Conservation (phyloP, 2,113 vertebrate species). For the Camelus dromedarius region DNA sequence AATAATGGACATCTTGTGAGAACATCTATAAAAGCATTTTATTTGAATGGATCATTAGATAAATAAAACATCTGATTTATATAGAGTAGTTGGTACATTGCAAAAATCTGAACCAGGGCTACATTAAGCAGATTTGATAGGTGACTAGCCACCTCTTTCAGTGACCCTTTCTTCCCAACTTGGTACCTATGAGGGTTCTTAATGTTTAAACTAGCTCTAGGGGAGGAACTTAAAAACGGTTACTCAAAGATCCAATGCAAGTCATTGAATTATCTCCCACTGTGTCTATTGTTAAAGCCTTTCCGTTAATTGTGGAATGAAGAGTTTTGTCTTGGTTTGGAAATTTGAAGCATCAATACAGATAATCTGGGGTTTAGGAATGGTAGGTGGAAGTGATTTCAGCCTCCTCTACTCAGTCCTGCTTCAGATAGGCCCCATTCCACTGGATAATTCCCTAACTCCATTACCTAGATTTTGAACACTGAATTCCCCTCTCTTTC, state of each 20-base stretch:
- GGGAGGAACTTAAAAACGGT: not conserved
- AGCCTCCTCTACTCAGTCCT: not conserved
- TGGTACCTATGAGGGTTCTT: not conserved
- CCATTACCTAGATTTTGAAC: not conserved
- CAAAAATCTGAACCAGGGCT: not conserved
- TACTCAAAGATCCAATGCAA: not conserved
- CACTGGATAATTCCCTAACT: not conserved
- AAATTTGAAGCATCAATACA: not conserved
- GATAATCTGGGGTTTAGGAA: not conserved
- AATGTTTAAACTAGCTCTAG: not conserved
- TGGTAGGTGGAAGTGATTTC: not conserved
- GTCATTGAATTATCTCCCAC: not conserved
- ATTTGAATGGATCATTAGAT: constrained; percentile 26
- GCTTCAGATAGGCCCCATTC: not conserved
- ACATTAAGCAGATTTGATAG: not conserved
- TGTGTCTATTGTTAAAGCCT: not conserved
- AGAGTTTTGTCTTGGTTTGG: not conserved
- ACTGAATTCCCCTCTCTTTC: not conserved
- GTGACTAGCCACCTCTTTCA: not conserved
- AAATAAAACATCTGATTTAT: constrained; percentile 46
- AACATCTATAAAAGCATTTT: not conserved
- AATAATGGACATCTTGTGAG: not conserved
- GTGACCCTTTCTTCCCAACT: not conserved
- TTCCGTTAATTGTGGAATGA: not conserved
- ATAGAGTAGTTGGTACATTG: not conserved